These are phyloP conservation scores for Sinelater perroti DNA, from an alignment of 2,888 invertebrate species.

Conservation along the genomic window DNA sequence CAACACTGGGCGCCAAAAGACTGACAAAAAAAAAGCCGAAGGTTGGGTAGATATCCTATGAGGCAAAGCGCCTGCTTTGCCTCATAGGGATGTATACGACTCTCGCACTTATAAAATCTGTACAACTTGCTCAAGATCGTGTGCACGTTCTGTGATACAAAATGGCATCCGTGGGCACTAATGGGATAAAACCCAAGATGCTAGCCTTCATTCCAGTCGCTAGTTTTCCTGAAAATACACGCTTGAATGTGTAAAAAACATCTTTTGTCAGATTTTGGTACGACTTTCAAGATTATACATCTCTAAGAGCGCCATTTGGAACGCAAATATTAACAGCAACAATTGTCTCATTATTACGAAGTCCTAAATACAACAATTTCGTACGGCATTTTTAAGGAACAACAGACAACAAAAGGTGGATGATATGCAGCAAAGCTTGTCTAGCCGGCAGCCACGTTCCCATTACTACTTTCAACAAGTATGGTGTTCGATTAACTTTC, in stretches of 20 bases:
- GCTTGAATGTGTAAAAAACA: slow-evolving; percentile 99
- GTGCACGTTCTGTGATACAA: no score
- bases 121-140: no score
- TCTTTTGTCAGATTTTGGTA: slow-evolving; percentile 99
- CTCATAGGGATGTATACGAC: no score
- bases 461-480: slow-evolving; percentile 98
- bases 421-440: slow-evolving; percentile 98
- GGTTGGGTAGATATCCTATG: no score
- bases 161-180: no score
- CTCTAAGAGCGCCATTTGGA: slow-evolving; percentile 96
- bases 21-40: no score
- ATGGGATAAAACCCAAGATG: slow-evolving; percentile 99
- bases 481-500: no score
- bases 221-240: slow-evolving; percentile 96
- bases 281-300: slow-evolving; percentile 99
- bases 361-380: slow-evolving; percentile 97
- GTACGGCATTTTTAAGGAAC: slow-evolving; percentile 99
- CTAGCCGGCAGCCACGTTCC: slow-evolving; percentile 99
- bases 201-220: slow-evolving; percentile 92
- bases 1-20: no score
- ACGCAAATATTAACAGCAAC: slow-evolving; percentile 89
- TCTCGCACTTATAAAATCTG: no score
- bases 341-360: slow-evolving; percentile 78
- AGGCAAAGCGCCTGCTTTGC: no score
- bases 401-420: slow-evolving; percentile 98